Evolutionary conservation across 2,797 vertebrate species (phyloP).

Genomic region (Molothrus aeneus): DNA sequence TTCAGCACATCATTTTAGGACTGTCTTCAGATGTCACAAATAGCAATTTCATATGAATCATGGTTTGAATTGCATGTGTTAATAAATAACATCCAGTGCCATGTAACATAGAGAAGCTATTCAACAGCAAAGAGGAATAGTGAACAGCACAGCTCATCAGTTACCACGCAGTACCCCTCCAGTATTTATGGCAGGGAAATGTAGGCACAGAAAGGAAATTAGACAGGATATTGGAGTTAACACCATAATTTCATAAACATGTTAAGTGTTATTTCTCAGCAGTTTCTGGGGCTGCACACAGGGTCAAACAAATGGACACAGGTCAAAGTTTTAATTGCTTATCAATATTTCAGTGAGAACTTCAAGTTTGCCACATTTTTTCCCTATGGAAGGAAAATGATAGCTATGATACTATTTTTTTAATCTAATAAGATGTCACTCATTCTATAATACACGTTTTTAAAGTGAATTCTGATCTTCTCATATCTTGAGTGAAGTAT

Average conservation of each 20-base stretch:
- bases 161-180: not conserved
- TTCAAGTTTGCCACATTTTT: not conserved
- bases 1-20: not conserved
- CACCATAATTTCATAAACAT: not conserved
- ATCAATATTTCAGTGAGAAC: not conserved
- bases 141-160: not conserved
- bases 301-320: not conserved
- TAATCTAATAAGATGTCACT: not conserved
- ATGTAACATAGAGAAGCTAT: not conserved
- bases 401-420: not conserved
- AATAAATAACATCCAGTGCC: not conserved
- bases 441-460: not conserved
- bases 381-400: not conserved
- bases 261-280: not conserved
- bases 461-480: not conserved
- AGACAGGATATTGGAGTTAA: not conserved
- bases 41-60: not conserved
- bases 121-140: not conserved
- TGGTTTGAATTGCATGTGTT: not conserved
- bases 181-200: not conserved
- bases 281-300: not conserved
- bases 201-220: slow-evolving; percentile 10
- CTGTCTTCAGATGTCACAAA: not conserved
- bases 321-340: not conserved
- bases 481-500: not conserved